These are phyloP conservation scores for Coracopsis vasa DNA, from an alignment of 2,113 vertebrate species.

Conservation along the genomic window DNA sequence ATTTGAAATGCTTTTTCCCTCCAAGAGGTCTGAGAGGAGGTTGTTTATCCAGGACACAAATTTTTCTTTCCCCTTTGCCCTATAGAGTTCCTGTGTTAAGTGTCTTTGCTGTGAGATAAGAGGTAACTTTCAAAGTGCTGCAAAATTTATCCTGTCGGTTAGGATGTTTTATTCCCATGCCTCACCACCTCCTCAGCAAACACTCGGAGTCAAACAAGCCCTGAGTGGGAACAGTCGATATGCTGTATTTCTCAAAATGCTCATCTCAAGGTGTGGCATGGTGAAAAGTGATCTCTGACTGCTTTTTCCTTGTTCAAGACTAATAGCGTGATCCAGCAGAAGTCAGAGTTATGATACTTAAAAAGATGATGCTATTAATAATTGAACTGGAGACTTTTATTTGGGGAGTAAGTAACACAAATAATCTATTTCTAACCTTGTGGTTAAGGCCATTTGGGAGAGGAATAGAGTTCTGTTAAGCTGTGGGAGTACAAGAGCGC, in stretches of 20 bases:
- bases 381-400: neutral
- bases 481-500: neutral
- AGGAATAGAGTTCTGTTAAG: neutral
- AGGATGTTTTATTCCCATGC: neutral
- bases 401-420: neutral
- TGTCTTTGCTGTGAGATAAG: neutral
- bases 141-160: neutral
- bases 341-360: neutral
- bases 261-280: neutral
- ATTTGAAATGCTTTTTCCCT: neutral
- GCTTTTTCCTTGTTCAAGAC: neutral
- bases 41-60: neutral
- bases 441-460: neutral
- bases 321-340: neutral
- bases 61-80: neutral
- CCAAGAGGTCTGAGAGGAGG: neutral
- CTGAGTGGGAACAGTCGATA: neutral
- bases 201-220: neutral
- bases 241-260: neutral
- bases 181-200: neutral
- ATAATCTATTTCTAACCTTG: neutral
- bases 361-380: neutral
- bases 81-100: neutral
- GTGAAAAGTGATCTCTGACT: neutral
- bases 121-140: neutral